phyloP scores from a whole-genome alignment of 1,140 invertebrate genomes.

The Solen grandis region DNA sequence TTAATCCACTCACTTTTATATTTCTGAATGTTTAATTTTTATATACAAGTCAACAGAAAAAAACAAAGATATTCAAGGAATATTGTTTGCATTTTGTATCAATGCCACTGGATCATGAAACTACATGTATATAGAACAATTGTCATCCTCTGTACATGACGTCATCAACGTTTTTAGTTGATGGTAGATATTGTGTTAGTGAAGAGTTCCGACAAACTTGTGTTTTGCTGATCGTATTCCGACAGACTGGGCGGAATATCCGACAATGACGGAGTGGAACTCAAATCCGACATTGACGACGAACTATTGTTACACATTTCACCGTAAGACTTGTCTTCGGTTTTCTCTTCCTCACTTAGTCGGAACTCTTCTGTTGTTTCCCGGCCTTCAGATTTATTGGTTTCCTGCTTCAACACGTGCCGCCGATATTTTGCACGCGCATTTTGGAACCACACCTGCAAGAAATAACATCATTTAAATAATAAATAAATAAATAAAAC shows the following conservation, averaged over 20 bases:
- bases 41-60: background rate
- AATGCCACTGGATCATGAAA: background rate
- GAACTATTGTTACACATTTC: constrained; percentile 59
- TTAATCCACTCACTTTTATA: background rate
- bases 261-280: constrained; percentile 56
- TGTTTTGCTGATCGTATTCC: constrained; percentile 47
- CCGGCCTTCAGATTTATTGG: constrained; percentile 33
- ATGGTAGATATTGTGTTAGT: constrained; percentile 56
- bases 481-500: constrained; percentile 50
- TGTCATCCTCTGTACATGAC: too few species aligned
- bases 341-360: constrained; percentile 48
- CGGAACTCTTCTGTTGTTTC: constrained; percentile 36
- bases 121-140: too few species aligned
- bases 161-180: constrained; percentile 34
- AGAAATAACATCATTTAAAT: constrained; percentile 58
- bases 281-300: constrained; percentile 59
- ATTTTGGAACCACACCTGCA: constrained; percentile 99
- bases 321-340: constrained; percentile 41
- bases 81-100: background rate
- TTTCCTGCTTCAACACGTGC: constrained; percentile 92
- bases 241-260: constrained; percentile 45
- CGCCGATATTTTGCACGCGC: constrained; percentile 97
- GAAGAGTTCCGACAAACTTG: constrained; percentile 57
- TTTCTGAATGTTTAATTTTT: background rate
- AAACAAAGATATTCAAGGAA: background rate